Percentiles rank a stretch among this genome's conserved stretches.
phyloP scores from a whole-genome alignment of 2,888 invertebrate genomes.

The Acrocyrtus sp. region DNA sequence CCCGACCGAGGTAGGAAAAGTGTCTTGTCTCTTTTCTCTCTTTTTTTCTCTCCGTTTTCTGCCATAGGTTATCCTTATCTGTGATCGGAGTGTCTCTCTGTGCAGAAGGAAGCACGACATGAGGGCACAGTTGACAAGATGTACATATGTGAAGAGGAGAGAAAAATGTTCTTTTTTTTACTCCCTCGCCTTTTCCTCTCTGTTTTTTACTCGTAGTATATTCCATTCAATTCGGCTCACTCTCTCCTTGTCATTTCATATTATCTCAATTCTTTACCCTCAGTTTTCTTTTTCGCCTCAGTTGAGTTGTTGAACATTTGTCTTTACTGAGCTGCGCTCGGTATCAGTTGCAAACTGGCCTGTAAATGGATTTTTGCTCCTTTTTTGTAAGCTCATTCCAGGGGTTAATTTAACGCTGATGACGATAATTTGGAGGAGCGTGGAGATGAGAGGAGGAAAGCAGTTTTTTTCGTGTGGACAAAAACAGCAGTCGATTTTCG shows the following conservation, averaged over 20 bases:
- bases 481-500: no score
- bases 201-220: no score
- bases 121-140: conserved; percentile 36
- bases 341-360: not conserved
- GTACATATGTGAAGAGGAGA: conserved; percentile 1
- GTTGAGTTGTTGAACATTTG: not conserved
- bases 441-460: not conserved
- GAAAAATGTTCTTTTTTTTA: conserved; percentile 24
- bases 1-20: not conserved
- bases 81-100: conserved; percentile 9
- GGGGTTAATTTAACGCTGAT: not conserved
- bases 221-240: conserved; percentile 30
- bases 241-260: conserved; percentile 13
- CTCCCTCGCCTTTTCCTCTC: not conserved
- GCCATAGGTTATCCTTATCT: conserved; percentile 46
- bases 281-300: not conserved
- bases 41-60: conserved; percentile 38
- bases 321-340: not conserved
- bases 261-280: conserved; percentile 19
- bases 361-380: not conserved
- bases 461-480: no score
- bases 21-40: conserved; percentile 18
- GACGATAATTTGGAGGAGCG: not conserved
- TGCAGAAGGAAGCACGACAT: conserved; percentile 23
- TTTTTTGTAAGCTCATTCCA: not conserved